Evolutionary conservation across 2,797 vertebrate species (phyloP).

Genomic region (Ctenosaura bakeri): DNA sequence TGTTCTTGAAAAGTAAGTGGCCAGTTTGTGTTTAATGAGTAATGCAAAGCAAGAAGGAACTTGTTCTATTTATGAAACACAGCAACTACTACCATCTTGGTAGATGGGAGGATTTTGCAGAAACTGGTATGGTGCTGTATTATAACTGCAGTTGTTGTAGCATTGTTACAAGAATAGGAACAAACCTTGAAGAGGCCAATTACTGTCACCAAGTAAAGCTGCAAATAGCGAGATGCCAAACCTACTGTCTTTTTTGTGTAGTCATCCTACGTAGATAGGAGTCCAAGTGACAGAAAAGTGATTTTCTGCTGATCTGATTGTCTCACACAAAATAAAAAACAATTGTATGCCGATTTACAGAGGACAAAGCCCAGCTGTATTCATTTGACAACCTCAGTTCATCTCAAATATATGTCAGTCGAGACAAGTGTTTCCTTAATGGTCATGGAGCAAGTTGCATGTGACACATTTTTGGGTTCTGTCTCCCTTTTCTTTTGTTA

Average conservation of each 20-base stretch:
- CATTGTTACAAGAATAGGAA: conserved; percentile 60
- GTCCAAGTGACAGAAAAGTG: conserved; percentile 21
- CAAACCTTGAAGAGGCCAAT: conserved; percentile 54
- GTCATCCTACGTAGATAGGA: conserved; percentile 7
- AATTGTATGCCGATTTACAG: conserved; percentile 16
- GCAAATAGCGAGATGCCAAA: conserved; percentile 36
- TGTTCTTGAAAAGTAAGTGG: conserved; percentile 28
- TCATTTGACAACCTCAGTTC: conserved; percentile 10
- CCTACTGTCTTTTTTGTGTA: conserved; percentile 42
- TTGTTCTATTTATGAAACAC: conserved; percentile 60
- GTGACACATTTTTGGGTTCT: background rate
- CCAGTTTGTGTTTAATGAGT: background rate
- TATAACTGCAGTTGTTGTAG: conserved; percentile 68
- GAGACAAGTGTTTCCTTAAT: conserved; percentile 21
- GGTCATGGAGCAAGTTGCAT: conserved; percentile 34
- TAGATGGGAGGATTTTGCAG: conserved; percentile 55
- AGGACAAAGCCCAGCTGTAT: conserved; percentile 28
- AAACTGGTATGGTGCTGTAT: conserved; percentile 66
- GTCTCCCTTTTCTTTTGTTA: background rate
- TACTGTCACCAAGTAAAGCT: conserved; percentile 52
- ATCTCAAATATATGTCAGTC: background rate
- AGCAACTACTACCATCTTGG: conserved; percentile 50
- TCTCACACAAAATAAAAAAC: background rate
- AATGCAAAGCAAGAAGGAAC: background rate
- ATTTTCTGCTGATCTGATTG: conserved; percentile 42